Base-by-base conservation (phyloP, 2,888 invertebrate species). In the Philereme vetulata region DNA sequence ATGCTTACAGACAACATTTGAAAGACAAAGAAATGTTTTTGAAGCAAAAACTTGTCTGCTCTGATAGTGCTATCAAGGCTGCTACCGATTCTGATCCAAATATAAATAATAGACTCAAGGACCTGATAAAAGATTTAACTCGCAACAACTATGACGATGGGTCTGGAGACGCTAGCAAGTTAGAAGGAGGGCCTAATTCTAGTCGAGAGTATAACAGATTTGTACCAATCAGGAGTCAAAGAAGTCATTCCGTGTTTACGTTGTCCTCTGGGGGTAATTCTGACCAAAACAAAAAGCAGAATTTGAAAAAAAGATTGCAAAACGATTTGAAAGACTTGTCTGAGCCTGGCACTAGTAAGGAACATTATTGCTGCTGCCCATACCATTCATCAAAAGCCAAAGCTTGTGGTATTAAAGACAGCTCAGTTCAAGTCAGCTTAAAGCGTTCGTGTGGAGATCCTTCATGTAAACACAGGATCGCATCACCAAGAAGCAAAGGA, bases 151-250 rank as follows among this genome's bases (percentile, higher is more conserved):
- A 88, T 70, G 84, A 87, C 56, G 87, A 90, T 72, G 90, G 91
- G 11, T 91, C 91, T 5, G 92, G 92, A 5, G 92, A 92, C 72
- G 91, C 90, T n/a, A 86, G 87, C 72, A 90, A 88, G 73, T 68
- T 90, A 54, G 87, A 88, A 75, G 84, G 85, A 11, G 82, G 83
- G 32, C 80, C 82, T 10, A 76, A 74, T 54, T 73, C 80, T 6
- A 78, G 81, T 66, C 64, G 70, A 8, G 68, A 83, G 53, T 56
- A 73, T 32, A 72, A 80, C n/a, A 75, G 62, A 65, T 65, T 70
- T 48, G 65, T 69, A 65, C 62, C 72, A 40, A 53, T 74, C n/a
- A 80, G 72, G 62, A 84, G 73, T 57, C 85, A 85, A 56, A 84
- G 85, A 72, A 90, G 83, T 65, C 91, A 92, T 70, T 90, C 91